Evolutionary conservation across 1,140 invertebrate species (phyloP), one percentile per base, ranked within the genome.

Genomic region (Liolophura sinensis): DNA sequence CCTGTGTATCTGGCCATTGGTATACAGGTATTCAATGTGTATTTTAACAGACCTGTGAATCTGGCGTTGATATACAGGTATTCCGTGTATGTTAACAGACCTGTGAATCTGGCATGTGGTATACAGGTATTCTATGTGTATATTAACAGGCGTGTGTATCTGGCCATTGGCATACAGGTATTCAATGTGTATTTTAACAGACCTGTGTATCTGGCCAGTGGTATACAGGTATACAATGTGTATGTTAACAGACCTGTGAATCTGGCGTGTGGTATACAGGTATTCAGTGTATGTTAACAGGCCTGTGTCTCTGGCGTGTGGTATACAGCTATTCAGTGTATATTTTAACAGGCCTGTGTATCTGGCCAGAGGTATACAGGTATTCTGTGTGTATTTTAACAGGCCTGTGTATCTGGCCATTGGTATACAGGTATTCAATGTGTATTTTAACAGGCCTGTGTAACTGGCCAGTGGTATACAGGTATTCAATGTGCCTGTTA

Each of bases 21-120:
- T 94, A 82, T 99, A 97, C 85, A 99, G 98, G 85, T 99, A 99
- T 82, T 99, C 97, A 0, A 99, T n/a, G n/a, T n/a, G n/a, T n/a
- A n/a, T n/a, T n/a, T n/a, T n/a, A n/a, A n/a, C n/a, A n/a, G n/a
- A n/a, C n/a, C n/a, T n/a, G n/a, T n/a, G n/a, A n/a, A n/a, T n/a
- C n/a, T n/a, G n/a, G n/a, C n/a, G n/a, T n/a, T n/a, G n/a, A n/a
- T n/a, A n/a, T n/a, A n/a, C n/a, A n/a, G n/a, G n/a, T n/a, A n/a
- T n/a, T n/a, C n/a, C n/a, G n/a, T n/a, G n/a, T n/a, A n/a, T n/a
- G n/a, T n/a, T n/a, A n/a, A 50, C 65, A 60, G 62, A 91, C 89
- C 93, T 90, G 84, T 99, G 98, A 78, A 99, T 99, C 85, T 99
- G 97, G 27, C 97, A 96, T 86, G 97, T 99, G 73, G 91, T 94